Evolutionary conservation across 2,113 vertebrate species (phyloP), one percentile per base, ranked within the genome.

Genomic region (Sclerurus mexicanus): DNA sequence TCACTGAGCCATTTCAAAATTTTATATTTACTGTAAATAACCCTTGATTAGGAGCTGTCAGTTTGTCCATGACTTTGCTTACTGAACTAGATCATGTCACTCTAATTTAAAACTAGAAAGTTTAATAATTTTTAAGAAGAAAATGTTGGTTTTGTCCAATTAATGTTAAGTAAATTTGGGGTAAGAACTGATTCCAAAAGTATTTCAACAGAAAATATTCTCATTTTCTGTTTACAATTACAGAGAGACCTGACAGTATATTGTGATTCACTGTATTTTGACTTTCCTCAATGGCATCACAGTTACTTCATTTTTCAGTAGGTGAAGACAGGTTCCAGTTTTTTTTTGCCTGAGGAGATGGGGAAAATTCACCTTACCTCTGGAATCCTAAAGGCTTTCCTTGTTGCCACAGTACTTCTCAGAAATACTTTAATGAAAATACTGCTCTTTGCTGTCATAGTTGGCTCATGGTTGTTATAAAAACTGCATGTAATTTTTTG

Each of bases 41-140:
- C 1, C 2, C 7, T 44, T 62, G 24, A 62, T 35, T 27, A 56
- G 0, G 1, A 62, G 56, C 27, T 25, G 4, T n/a, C 10, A 14
- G 1, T 66, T 77, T 59, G 16, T 39, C 27, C 3, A 10, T 58
- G 20, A 27, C 4, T 55, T 5, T 62, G 7, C 16, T 89, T 69
- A 46, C 10, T 87, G 31, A 95, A 53, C n/a, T 4, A 31, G 40
- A 66, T 78, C 10, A 35, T 7, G 13, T n/a, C 12, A 30, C 4
- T 53, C 8, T 2, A 37, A 47, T 21, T 71, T 39, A 75, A 94
- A 93, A 22, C 13, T 16, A 35, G 22, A 4, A 88, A 86, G 12
- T 27, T n/a, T 40, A 17, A 60, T 68, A n/a, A 25, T 21, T 53
- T 64, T 60, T 40, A 18, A 40, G 7, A 60, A 46, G n/a, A 40